A percentile compares a stretch with the other conserved stretches of the same genome.
Evolutionary conservation across 2,888 invertebrate species (phyloP).

Genomic region (Zygothrica quintamaculata): DNA sequence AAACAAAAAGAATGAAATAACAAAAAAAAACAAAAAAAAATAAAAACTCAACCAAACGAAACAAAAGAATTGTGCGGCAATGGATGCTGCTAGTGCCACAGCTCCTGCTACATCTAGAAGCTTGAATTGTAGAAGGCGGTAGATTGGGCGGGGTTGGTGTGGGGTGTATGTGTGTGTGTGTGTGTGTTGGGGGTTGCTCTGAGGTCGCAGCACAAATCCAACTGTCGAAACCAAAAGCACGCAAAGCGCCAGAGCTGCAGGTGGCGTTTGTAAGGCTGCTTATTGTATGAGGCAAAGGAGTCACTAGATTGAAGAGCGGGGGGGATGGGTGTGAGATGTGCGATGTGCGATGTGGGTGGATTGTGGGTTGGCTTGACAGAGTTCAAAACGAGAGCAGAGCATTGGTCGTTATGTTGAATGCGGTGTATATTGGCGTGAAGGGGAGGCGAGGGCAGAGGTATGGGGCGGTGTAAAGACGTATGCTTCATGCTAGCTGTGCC

Average conservation of each 20-base stretch:
- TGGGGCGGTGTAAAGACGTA: conserved; percentile 20
- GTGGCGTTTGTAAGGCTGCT: conserved; percentile 73
- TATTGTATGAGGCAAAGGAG: background rate
- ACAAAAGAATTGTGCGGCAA: conserved; percentile 69
- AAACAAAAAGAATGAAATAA: conserved; percentile 43
- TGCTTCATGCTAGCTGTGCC: conserved; percentile 62
- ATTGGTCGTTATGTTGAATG: background rate
- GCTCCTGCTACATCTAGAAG: too few species aligned
- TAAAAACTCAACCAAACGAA: conserved; percentile 55
- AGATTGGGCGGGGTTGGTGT: background rate
- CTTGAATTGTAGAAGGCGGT: too few species aligned
- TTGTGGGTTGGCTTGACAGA: conserved; percentile 46
- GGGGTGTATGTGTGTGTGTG: conserved; percentile 19
- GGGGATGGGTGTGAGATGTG: background rate
- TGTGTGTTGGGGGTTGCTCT: conserved; percentile 57
- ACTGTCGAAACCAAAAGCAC: conserved; percentile 82
- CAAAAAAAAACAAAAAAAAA: conserved; percentile 52
- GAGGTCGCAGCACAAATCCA: conserved; percentile 79
- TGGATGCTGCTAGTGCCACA: conserved; percentile 44
- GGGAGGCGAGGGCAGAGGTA: conserved; percentile 27
- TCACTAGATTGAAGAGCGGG: background rate
- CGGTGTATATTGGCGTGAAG: background rate
- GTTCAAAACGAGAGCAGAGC: conserved; percentile 26
- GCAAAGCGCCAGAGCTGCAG: conserved; percentile 75
- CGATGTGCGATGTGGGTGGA: too few species aligned